Evolutionary conservation across 2,888 invertebrate species (phyloP), one percentile per base, ranked within the genome.

Genomic region (Lasiommata megera): DNA sequence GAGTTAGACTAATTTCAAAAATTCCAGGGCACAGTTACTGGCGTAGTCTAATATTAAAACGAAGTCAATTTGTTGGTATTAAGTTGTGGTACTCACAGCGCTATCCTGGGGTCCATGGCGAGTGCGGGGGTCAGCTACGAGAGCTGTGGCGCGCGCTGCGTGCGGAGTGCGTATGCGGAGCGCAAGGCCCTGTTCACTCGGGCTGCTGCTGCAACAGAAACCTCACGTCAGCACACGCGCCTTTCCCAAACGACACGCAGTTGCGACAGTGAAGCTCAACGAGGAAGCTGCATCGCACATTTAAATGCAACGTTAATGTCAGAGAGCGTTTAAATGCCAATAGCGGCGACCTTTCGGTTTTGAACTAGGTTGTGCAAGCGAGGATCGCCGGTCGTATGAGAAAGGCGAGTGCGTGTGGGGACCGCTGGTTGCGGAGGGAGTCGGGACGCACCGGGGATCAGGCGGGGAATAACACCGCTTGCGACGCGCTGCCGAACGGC

Each of bases 301-400:
- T 83, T 82, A 84, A 84, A 87, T 88, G 88, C 88, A 88, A 85
- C 85, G 80, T 79, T 88, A 90, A 90, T 89, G 89, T 87, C 89
- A 90, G 82, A 88, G 88, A 87, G 85, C 86, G 85, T 77, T 84
- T 85, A 89, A 89, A 90, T 90, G 89, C 87, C 89, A 89, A 87
- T 87, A 87, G 79, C 77, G 84, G 76, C 84, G 89, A 90, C 89
- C 89, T 90, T 90, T 88, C 76, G 74, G 83, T 83, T 82, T 79
- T 77, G 75, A 83, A 80, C 79, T 72, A 72, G 71, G 80, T 90
- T 90, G 88, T 85, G 89, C 85, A 90, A 89, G 82, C 76, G 82
- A 82, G 76, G 84, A 86, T 84, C 85, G 81, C 82, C 84, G 80
- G 81, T 82, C 81, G 84, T 83, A 79, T 84, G 86, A 84, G 88